Conservation (phyloP, 2,113 vertebrate species). For the Mesembrinibis cayennensis region DNA sequence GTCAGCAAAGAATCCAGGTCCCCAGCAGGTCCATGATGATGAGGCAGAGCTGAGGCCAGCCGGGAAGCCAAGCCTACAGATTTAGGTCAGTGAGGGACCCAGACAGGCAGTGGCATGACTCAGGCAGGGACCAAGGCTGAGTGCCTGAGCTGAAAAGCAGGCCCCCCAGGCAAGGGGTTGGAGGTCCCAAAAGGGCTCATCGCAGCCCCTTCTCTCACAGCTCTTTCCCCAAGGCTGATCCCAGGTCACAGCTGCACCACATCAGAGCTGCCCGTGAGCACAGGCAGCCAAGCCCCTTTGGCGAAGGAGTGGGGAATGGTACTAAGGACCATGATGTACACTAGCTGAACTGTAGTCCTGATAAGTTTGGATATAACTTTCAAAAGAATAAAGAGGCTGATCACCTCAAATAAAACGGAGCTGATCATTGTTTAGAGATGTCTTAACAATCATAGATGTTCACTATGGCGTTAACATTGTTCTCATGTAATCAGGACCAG, state of each 20-base stretch:
- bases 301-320: neutral
- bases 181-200: neutral
- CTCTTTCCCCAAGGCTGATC: neutral
- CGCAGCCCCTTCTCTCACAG: neutral
- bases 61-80: neutral
- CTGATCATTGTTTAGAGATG: neutral
- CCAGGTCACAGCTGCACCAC: neutral
- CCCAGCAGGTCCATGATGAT: neutral
- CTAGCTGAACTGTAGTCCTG: neutral
- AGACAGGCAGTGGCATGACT: fast-evolving
- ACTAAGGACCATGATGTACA: neutral
- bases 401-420: neutral
- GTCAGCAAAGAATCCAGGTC: neutral
- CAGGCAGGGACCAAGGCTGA: neutral
- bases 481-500: neutral
- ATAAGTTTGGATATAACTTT: neutral
- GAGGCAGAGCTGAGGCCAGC: neutral
- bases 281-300: neutral
- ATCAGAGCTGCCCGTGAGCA: neutral
- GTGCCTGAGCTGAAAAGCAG: neutral
- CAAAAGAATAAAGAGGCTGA: neutral
- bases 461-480: neutral
- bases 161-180: fast-evolving
- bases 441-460: neutral
- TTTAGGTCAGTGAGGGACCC: fast-evolving